phyloP scores from a whole-genome alignment of 2,888 invertebrate species.

The Apodemia mormo region DNA sequence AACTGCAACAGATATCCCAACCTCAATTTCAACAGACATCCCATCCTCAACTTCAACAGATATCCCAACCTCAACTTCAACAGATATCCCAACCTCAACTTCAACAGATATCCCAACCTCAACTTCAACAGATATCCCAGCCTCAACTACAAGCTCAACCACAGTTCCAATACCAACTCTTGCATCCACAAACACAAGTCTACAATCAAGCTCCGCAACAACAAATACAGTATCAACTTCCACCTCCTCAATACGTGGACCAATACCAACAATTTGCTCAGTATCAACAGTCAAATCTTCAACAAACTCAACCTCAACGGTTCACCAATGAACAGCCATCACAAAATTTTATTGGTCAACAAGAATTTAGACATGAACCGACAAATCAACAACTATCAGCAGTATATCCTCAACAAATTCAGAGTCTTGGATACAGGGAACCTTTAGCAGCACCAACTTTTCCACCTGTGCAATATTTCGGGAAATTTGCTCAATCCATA shows the following conservation, averaged over 20 bases:
- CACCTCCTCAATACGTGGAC: constrained; percentile 22
- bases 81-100: too few relatives aligned
- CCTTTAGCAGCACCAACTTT: constrained; percentile 46
- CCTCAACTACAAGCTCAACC: constrained; percentile 34
- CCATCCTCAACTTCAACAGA: too few relatives aligned
- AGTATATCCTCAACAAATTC: constrained; percentile 28
- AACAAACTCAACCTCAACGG: constrained; percentile 32
- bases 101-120: too few relatives aligned
- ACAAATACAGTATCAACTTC: constrained; percentile 25
- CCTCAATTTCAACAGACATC: too few relatives aligned
- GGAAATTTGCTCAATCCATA: constrained; percentile 58
- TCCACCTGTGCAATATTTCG: constrained; percentile 62
- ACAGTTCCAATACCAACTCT: constrained; percentile 40
- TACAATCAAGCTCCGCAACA: constrained; percentile 22
- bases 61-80: too few relatives aligned
- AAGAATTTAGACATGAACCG: constrained; percentile 26
- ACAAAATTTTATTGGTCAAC: constrained; percentile 22
- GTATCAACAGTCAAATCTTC: constrained; percentile 33
- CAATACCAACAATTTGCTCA: constrained; percentile 31
- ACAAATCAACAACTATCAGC: constrained; percentile 25
- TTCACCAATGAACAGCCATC: constrained; percentile 23
- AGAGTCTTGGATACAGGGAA: constrained; percentile 38
- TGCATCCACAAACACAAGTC: constrained; percentile 29
- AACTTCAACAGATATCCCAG: constrained; percentile 30
- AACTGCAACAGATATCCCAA: too few relatives aligned